Percentiles rank a stretch among this genome's conserved stretches.
These are phyloP conservation scores for Tribolium madens DNA, from an alignment of 1,140 invertebrate genomes.

Conservation along the genomic window DNA sequence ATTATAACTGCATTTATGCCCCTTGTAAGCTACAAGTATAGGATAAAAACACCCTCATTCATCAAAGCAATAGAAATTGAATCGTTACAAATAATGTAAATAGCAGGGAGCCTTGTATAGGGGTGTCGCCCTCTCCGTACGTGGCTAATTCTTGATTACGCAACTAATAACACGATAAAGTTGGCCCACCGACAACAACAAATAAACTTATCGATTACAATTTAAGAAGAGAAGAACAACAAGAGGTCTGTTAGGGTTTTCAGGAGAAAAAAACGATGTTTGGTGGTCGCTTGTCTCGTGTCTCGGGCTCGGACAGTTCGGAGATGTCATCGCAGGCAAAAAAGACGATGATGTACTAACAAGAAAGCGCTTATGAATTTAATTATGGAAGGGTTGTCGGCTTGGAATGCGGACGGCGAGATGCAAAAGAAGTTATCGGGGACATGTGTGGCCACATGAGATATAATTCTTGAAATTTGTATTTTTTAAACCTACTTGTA, in stretches of 20 bases:
- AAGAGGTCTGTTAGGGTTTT: conserved; percentile 47
- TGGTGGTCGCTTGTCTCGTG: conserved; percentile 24
- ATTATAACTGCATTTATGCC: conserved; percentile 32
- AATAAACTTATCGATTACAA: conserved; percentile 30
- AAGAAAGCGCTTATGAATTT: conserved; percentile 17
- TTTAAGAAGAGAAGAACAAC: neutral
- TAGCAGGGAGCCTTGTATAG: conserved; percentile 16
- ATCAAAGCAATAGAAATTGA: conserved; percentile 45
- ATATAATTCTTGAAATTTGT: too few species aligned
- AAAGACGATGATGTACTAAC: conserved; percentile 4
- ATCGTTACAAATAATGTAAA: conserved; percentile 53
- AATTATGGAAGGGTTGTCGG: neutral
- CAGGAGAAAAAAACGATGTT: neutral
- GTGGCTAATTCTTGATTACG: conserved; percentile 50
- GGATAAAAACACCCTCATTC: conserved; percentile 47
- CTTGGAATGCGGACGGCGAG: neutral
- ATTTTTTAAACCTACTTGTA: too few species aligned
- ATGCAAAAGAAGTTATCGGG: neutral
- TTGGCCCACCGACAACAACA: conserved; percentile 35
- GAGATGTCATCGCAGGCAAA: conserved; percentile 24
- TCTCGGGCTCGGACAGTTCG: neutral
- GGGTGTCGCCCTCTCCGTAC: conserved; percentile 42
- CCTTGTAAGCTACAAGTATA: neutral
- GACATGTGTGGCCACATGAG: neutral
- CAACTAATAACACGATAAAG: conserved; percentile 51